Evolutionary conservation across 2,797 vertebrate genomes (phyloP), one percentile per base, ranked within the genome.

Genomic region (Pangasius krempfi): DNA sequence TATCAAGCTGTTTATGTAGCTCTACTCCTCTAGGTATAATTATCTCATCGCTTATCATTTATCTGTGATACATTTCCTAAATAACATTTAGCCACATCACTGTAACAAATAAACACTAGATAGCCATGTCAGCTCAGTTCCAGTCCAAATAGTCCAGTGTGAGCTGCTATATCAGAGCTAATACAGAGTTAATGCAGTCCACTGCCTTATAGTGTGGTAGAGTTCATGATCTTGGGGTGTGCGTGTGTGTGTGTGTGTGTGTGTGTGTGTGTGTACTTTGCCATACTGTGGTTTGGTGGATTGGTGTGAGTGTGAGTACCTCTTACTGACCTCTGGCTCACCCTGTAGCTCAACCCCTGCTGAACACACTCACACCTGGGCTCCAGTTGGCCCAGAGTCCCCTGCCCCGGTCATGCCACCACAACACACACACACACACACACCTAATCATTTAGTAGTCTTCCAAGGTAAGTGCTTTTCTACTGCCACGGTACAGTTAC

Each of bases 241-340:
- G 56, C 12, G 58, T 33, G 58, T 66, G 87, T 37, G 50, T 88
- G 80, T 68, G 72, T 78, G 56, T 30, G 37, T 64, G 84, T 60
- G 75, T 60, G 75, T 60, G 62, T 27, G 37, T 75, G 66, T 50
- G 18, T 64, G 0, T 86, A 62, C 20, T 18, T 1, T 80, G 87
- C 58, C 50, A 87, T 47, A 82, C 50, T 64, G 73, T 88, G 88
- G 87, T 92, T 92, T 90, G 85, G 76, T 90, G 78, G 56, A 14
- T 87, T 56, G 22, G 89, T 64, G 88, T 87, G 72, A 90, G 82
- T 83, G 70, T 81, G 76, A 78, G 89, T 78, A 64, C 54, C 84
- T 90, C 88, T 86, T 87, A 56, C 85, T 91, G 92, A 91, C 87
- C 90, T 80, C 88, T 91, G 89, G 92, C 87, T 79, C 89, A 91